These are phyloP conservation scores for Alcedo quadribrachys DNA, from an alignment of 2,797 vertebrate species.

Conservation along the genomic window DNA sequence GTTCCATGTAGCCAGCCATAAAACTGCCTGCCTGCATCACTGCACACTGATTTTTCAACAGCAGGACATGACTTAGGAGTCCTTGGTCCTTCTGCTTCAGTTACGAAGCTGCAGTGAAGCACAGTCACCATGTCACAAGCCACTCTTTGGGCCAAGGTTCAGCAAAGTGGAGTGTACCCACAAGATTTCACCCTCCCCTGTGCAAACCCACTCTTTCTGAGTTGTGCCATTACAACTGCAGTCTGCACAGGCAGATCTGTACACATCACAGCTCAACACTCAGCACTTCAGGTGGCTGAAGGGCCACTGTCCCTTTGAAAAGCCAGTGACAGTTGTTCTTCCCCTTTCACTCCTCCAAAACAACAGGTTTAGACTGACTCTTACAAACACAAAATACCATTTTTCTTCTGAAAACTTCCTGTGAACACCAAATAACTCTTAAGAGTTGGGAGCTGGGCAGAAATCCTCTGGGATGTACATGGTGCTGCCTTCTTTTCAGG, in stretches of 20 bases:
- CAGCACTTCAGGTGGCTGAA: neutral
- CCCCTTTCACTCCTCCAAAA: neutral
- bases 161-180: neutral
- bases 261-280: neutral
- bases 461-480: neutral
- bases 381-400: neutral
- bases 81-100: neutral
- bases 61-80: neutral
- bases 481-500: neutral
- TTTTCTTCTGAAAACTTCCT: constrained; percentile 1
- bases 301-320: neutral
- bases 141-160: neutral
- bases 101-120: neutral
- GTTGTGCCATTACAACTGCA: neutral
- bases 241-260: neutral
- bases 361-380: neutral
- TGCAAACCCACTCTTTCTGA: neutral
- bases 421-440: neutral
- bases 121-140: neutral
- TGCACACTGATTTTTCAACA: constrained; percentile 1
- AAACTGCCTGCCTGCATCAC: constrained; percentile 25
- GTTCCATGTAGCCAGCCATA: constrained; percentile 7
- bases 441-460: neutral
- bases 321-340: neutral
- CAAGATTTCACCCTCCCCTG: neutral